phyloP scores from a whole-genome alignment of 2,888 invertebrate genomes.

The Machimus rusticus region DNA sequence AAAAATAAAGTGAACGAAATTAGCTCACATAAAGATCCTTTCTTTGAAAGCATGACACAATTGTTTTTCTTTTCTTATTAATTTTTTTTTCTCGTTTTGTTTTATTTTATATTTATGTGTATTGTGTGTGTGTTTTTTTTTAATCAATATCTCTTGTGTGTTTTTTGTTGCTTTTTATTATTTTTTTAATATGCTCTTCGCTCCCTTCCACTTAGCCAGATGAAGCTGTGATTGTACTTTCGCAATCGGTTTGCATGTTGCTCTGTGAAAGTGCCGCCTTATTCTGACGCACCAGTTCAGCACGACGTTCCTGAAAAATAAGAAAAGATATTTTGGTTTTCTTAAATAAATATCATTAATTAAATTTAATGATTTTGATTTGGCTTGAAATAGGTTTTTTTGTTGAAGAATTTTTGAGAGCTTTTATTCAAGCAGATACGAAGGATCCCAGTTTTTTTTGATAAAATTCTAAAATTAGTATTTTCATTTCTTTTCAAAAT shows the following conservation, averaged over 20 bases:
- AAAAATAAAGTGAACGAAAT: not conserved
- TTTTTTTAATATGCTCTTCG: not conserved
- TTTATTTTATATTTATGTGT: conserved; percentile 5
- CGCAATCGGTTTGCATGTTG: conserved; percentile 63
- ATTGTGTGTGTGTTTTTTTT: not conserved
- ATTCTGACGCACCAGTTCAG: conserved; percentile 90
- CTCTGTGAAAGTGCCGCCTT: conserved; percentile 67
- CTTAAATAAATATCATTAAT: not conserved
- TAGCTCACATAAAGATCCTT: not conserved
- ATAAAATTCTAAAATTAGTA: not conserved
- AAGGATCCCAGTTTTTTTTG: not conserved
- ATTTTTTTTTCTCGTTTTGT: not conserved
- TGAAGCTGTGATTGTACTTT: conserved; percentile 68
- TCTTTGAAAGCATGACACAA: conserved; percentile 20
- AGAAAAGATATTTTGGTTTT: conserved; percentile 34
- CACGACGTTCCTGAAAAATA: conserved; percentile 81
- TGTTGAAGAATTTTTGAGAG: not conserved
- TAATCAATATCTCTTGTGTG: conserved; percentile 5
- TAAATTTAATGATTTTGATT: not conserved
- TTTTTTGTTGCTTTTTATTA: not conserved
- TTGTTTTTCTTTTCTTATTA: not conserved
- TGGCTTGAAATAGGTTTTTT: not conserved
- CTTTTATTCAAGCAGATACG: not conserved
- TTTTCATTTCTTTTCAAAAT: not conserved
- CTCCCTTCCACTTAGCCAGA: conserved; percentile 66